A percentile compares a stretch with the other conserved stretches of the same genome.
Evolutionary conservation across 64 coral and sea anemone species (phyloP).

Genomic region (Cladopsammia gracilis): DNA sequence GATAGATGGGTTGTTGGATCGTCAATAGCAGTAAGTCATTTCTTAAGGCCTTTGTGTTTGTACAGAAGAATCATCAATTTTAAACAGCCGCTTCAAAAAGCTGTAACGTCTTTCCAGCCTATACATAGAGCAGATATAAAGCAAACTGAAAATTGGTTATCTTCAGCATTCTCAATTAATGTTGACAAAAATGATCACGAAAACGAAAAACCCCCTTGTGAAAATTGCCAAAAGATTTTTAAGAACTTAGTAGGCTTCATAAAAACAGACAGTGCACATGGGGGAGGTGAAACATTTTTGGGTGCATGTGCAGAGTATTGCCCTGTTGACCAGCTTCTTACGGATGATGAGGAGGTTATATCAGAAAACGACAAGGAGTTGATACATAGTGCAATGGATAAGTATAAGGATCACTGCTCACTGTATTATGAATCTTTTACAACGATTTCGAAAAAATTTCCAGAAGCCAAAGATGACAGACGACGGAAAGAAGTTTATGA

Average conservation of each 20-base stretch:
- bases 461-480: no score
- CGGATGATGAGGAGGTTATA: not conserved
- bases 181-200: not conserved
- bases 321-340: not conserved
- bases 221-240: not conserved
- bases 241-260: not conserved
- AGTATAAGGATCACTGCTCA: no score
- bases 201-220: not conserved
- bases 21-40: not conserved
- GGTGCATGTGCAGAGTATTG: conserved; percentile 21
- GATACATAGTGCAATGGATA: no score
- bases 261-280: not conserved
- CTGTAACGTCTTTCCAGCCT: not conserved
- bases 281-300: not conserved
- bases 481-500: no score
- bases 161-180: not conserved
- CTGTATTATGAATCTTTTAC: no score
- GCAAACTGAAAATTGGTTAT: not conserved
- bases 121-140: not conserved
- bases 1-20: not conserved
- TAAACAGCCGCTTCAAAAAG: not conserved
- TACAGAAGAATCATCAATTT: not conserved
- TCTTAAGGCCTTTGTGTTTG: conserved; percentile 2
- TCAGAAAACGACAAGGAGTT: no score
- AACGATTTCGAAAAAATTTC: no score